phyloP scores from a whole-genome alignment of 2,113 vertebrate genomes.

The Hydropotes inermis region DNA sequence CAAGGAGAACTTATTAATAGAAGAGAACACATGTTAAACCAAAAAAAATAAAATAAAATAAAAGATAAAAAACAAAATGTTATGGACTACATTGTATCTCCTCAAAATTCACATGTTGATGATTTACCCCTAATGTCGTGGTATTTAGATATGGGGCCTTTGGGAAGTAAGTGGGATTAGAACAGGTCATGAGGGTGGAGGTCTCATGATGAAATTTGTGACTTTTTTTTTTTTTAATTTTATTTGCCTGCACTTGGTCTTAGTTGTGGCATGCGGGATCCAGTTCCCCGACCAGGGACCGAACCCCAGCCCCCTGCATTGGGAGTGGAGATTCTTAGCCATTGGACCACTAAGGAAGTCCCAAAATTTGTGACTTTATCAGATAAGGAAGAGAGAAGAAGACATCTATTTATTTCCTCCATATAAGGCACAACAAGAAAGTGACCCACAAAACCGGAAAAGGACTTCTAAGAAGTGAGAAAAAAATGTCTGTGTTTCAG shows the following conservation, averaged over 20 bases:
- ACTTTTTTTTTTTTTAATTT: not conserved
- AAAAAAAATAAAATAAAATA: not conserved
- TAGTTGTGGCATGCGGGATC: too few species aligned
- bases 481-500: not conserved
- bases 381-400: not conserved
- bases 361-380: not conserved
- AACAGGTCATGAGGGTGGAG: not conserved
- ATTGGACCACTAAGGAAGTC: too few species aligned
- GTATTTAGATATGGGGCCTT: not conserved
- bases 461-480: not conserved
- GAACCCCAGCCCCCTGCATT: too few species aligned
- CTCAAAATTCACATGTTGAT: not conserved
- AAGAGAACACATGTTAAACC: not conserved
- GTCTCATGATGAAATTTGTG: not conserved
- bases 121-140: not conserved
- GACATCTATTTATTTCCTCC: not conserved
- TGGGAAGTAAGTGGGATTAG: not conserved
- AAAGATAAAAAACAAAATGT: not conserved
- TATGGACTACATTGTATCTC: not conserved
- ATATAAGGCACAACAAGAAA: not conserved
- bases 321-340: too few species aligned
- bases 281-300: too few species aligned
- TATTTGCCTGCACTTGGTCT: too few species aligned
- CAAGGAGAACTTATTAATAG: not conserved
- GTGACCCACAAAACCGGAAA: not conserved